Percentiles rank a stretch among this genome's conserved stretches.
Evolutionary conservation across 2,888 invertebrate genomes (phyloP).

Genomic region (Archips crataeganus): DNA sequence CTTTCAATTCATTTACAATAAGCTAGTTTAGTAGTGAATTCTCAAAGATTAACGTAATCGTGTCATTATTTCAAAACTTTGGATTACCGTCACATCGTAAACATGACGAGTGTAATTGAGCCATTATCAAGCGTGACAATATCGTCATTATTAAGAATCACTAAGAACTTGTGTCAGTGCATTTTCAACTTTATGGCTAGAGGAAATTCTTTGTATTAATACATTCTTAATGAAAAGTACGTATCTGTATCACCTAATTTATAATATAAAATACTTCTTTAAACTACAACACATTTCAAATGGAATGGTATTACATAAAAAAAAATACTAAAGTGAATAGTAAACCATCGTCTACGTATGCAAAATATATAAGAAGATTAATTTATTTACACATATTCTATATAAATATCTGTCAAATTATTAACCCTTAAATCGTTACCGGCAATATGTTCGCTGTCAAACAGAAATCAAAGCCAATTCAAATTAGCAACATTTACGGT

Average conservation of each 20-base stretch:
- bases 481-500: no score
- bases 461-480: no score
- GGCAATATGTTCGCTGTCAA: no score
- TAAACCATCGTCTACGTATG: no score
- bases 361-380: no score
- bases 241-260: not conserved
- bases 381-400: no score
- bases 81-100: not conserved
- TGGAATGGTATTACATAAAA: not conserved
- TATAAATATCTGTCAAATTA: no score
- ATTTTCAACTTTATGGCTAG: not conserved
- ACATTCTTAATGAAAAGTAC: not conserved
- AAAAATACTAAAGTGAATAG: no score
- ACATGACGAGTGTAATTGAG: not conserved
- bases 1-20: no score
- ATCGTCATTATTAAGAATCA: not conserved
- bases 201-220: not conserved
- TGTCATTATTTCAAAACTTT: not conserved
- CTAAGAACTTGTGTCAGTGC: not conserved
- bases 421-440: no score
- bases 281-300: not conserved
- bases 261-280: not conserved
- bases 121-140: not conserved
- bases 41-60: not conserved
- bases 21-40: no score